These are phyloP conservation scores for Corythornis cristatus DNA, from an alignment of 2,113 vertebrate genomes.

Conservation along the genomic window DNA sequence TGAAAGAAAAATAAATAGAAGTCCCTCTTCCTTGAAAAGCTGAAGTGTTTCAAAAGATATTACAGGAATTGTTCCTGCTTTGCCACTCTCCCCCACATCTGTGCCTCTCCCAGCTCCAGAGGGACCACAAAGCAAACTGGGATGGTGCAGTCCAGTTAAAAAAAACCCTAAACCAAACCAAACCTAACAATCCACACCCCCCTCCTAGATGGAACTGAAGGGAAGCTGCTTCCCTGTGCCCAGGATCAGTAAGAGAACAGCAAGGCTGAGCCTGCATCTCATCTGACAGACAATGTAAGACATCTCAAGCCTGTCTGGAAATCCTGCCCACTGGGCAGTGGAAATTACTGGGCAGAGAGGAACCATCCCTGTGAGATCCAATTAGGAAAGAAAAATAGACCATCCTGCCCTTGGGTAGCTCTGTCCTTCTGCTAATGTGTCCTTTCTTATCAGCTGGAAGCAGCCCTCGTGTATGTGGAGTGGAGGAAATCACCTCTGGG, in stretches of 20 bases:
- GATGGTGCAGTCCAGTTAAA: not conserved
- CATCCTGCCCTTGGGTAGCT: not conserved
- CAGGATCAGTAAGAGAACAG: not conserved
- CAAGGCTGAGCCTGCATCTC: not conserved
- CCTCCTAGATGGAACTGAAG: not conserved
- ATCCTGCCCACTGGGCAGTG: not conserved
- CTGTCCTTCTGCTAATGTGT: not conserved
- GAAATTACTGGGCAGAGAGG: not conserved
- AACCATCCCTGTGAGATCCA: not conserved
- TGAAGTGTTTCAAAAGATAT: not conserved
- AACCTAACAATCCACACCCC: not conserved
- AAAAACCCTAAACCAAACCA: not conserved
- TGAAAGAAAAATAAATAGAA: not conserved
- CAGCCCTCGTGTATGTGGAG: not conserved
- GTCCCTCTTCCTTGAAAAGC: not conserved
- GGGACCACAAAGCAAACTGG: not conserved
- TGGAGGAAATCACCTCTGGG: not conserved
- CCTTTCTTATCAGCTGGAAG: conserved; percentile 12
- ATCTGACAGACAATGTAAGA: not conserved
- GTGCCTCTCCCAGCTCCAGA: not conserved
- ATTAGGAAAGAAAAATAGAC: not conserved
- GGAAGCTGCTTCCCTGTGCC: not conserved
- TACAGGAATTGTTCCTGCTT: not conserved
- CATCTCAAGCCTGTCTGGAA: not conserved
- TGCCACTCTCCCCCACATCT: not conserved